Evolutionary conservation across 2,888 invertebrate genomes (phyloP), one percentile per base, ranked within the genome.

Genomic region (Noctua janthina): DNA sequence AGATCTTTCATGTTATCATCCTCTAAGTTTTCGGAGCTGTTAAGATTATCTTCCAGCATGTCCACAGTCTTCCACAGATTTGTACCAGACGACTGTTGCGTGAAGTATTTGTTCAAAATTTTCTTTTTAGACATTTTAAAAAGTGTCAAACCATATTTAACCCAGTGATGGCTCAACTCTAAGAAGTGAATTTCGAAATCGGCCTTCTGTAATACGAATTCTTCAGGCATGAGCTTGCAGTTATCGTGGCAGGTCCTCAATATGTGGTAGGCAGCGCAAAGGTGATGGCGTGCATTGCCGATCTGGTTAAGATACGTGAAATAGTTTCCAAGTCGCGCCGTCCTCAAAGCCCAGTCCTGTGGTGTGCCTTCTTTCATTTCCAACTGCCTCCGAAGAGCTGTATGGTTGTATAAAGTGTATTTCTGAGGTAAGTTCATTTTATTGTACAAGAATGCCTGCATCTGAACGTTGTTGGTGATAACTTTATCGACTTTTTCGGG

Each of bases 231-330:
- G 15, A 96, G 94, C 82, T 96, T 96, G 86, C 97, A 95, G 83
- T 96, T 96, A 68, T 96, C 96, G 90, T 97, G 97, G 87, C 97
- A 96, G 13, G 97, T 97, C 77, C 97, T 94, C 66, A 98, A 91
- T 15, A 98, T 96, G 83, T 96, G 95, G 89, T 97, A 97, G 1
- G 98, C 97, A 64, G 98, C 97, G 88, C 97, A 97, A 81, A 98
- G 94, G 92, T 98, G 98, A 92, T 98, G 98, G 64, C 98, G 94
- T 6, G 98, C 97, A 85, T 97, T 96, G 29, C 92, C 94, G 29
- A 94, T 92, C 81, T 95, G 93, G 81, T 95, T 95, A 3, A 96
- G 90, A 81, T 95, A 95, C 0, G 95, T 96, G 86, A 97, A 97
- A 87, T 97, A 96, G 87, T 96, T 96, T 29, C 97, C 97, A 2